Conservation (phyloP, 2,797 vertebrate species). For the Rhynchotus rufescens region DNA sequence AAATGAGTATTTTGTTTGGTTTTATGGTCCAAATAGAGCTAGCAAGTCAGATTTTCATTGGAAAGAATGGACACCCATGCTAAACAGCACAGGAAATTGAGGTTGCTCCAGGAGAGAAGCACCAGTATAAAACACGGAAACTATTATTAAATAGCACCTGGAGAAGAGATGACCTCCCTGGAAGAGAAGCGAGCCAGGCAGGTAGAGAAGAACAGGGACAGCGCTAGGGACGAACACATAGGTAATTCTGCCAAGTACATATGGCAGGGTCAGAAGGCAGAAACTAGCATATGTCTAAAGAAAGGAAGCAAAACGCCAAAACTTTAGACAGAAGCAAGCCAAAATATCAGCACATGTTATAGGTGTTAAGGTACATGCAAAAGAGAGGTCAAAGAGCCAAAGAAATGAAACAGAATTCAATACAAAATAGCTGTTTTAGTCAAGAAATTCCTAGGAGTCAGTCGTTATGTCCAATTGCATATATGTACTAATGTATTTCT, state of each 20-base stretch:
- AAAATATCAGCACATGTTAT: accelerated
- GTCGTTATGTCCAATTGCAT: not conserved
- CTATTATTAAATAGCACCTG: accelerated
- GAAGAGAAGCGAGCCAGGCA: not conserved
- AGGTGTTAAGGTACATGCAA: not conserved
- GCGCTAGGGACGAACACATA: not conserved
- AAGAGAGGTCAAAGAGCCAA: not conserved
- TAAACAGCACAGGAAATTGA: not conserved
- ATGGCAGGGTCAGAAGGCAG: not conserved
- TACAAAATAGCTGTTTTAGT: not conserved
- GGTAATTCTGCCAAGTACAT: not conserved
- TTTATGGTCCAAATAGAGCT: not conserved
- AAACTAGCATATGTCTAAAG: not conserved
- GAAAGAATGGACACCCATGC: not conserved
- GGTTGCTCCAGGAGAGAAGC: not conserved
- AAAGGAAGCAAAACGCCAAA: not conserved
- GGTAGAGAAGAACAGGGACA: not conserved
- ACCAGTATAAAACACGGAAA: not conserved
- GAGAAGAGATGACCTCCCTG: not conserved
- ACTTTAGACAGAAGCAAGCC: not conserved
- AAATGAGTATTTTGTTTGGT: not conserved
- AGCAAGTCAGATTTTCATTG: not conserved
- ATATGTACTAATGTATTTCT: not conserved
- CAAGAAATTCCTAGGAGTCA: not conserved
- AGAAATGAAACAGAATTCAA: not conserved